Evolutionary conservation across 2,113 vertebrate species (phyloP).

Genomic region (Oreocharis arfaki): DNA sequence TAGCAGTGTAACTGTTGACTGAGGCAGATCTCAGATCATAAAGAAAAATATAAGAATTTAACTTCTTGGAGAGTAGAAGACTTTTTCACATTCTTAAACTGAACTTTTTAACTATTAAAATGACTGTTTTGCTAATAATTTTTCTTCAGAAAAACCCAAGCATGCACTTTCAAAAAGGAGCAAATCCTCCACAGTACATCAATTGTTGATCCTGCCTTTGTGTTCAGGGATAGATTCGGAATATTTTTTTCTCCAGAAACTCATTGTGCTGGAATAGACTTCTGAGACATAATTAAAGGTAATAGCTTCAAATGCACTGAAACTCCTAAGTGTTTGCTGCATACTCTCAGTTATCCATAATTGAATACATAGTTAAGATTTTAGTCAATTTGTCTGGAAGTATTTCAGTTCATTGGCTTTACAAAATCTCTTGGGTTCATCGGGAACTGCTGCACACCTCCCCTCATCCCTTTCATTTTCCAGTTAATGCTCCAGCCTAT

Average conservation of each 20-base stretch:
- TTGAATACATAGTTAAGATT: background rate
- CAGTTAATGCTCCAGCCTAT: background rate
- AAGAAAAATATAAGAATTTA: background rate
- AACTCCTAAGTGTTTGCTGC: background rate
- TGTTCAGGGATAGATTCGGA: background rate
- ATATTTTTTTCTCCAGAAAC: background rate
- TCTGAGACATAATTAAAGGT: constrained; percentile 28
- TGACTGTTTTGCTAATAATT: background rate
- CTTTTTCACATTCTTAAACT: background rate
- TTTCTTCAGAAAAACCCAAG: background rate
- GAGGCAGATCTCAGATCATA: background rate
- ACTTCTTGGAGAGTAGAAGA: background rate
- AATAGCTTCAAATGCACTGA: background rate
- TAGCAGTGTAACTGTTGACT: background rate
- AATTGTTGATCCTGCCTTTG: background rate
- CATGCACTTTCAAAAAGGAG: background rate
- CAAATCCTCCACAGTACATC: background rate
- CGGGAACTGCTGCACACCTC: background rate
- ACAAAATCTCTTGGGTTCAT: background rate
- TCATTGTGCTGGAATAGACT: background rate
- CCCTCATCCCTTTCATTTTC: background rate
- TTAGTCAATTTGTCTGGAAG: constrained; percentile 1
- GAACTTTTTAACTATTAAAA: background rate
- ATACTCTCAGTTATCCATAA: background rate
- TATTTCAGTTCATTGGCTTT: constrained; percentile 8